Evolutionary conservation across 2,888 invertebrate genomes (phyloP).

Genomic region (Drosophila subquinaria): DNA sequence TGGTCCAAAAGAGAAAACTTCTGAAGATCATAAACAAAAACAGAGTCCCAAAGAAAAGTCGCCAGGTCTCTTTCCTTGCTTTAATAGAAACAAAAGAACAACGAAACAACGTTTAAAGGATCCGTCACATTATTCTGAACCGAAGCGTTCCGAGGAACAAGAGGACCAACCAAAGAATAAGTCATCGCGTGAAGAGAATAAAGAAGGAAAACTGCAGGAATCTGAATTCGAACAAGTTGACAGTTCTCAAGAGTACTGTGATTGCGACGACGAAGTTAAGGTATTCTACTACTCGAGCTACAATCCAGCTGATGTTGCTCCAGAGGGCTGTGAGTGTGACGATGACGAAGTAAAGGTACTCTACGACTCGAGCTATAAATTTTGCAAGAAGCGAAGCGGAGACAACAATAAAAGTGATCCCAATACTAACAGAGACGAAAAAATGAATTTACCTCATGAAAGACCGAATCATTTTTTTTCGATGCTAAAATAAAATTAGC

Average conservation of each 20-base stretch:
- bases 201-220: not conserved
- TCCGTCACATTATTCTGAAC: not conserved
- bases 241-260: not conserved
- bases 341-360: slow-evolving; percentile 52
- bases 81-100: not conserved
- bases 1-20: not conserved
- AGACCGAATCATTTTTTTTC: slow-evolving; percentile 35
- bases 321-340: not conserved
- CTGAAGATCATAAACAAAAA: not conserved
- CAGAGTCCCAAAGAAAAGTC: not conserved
- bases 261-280: slow-evolving; percentile 36
- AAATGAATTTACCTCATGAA: not conserved
- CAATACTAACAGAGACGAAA: not conserved
- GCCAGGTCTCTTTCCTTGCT: not conserved
- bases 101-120: no score
- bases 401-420: not conserved
- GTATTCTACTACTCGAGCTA: slow-evolving; percentile 62
- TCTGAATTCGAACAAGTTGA: not conserved
- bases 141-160: not conserved
- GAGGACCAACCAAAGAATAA: not conserved
- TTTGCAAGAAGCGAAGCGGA: slow-evolving; percentile 18
- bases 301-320: not conserved
- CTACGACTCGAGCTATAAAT: slow-evolving; percentile 60
- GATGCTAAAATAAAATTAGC: slow-evolving; percentile 19
- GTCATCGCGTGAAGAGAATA: not conserved